Evolutionary conservation across 2,888 invertebrate genomes (phyloP).

Genomic region (Stramonita haemastoma): DNA sequence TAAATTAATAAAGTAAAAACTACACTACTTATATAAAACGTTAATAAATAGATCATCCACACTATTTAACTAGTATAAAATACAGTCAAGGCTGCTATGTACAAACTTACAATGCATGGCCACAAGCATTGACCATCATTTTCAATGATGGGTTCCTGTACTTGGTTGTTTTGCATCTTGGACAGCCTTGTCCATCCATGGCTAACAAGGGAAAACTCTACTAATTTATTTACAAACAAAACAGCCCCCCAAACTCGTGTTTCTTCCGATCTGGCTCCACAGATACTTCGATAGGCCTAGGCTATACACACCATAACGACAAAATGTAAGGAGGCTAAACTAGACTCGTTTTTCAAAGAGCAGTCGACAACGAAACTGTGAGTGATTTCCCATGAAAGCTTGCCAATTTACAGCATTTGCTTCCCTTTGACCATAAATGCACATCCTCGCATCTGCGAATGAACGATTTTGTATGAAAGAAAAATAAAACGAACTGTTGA

Average conservation of each 20-base stretch:
- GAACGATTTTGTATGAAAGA: too few relatives aligned
- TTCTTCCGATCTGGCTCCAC: too few relatives aligned
- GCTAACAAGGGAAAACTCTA: background rate
- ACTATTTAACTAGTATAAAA: too few relatives aligned
- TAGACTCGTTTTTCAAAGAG: background rate
- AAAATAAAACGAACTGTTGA: too few relatives aligned
- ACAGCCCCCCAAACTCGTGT: too few relatives aligned
- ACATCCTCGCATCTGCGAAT: too few relatives aligned
- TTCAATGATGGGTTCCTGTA: conserved; percentile 97
- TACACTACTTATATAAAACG: too few relatives aligned
- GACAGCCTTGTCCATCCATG: conserved; percentile 94
- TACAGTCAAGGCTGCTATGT: background rate
- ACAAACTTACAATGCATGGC: conserved; percentile 86
- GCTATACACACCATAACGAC: background rate
- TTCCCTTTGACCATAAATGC: conserved; percentile 11
- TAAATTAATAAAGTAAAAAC: too few relatives aligned
- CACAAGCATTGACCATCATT: conserved; percentile 98
- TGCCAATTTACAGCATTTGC: background rate
- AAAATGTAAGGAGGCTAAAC: background rate
- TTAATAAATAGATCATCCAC: too few relatives aligned
- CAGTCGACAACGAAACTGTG: background rate
- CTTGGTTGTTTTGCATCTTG: conserved; percentile 96
- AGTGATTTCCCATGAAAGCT: conserved; percentile 16
- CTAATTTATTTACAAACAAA: too few relatives aligned
- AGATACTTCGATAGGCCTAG: background rate